Percentiles rank a stretch among this genome's conserved stretches.
These are phyloP conservation scores for Hylaea fasciaria DNA, from an alignment of 2,888 invertebrate genomes.

Conservation along the genomic window DNA sequence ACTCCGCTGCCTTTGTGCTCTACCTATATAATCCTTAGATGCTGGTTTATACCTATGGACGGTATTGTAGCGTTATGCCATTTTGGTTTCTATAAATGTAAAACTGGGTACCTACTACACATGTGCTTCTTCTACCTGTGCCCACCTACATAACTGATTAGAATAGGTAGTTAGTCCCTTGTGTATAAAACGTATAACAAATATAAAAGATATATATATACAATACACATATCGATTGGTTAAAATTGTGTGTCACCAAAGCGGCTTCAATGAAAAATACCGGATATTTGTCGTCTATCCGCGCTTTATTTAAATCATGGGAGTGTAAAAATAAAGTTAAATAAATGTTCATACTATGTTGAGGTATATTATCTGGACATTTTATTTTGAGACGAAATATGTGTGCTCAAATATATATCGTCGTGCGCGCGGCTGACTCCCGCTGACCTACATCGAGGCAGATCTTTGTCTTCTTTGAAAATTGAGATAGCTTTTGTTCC, in stretches of 20 bases:
- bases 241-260: constrained; percentile 8
- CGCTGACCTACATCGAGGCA: constrained; percentile 47
- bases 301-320: constrained; percentile 2
- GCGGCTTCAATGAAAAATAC: neutral
- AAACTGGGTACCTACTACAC: no score
- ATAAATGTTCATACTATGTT: constrained; percentile 8
- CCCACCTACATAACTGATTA: no score
- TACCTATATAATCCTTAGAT: constrained; percentile 24
- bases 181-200: no score
- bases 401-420: constrained; percentile 50
- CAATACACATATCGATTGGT: constrained; percentile 1
- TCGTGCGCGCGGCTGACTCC: constrained; percentile 44
- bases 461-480: constrained; percentile 44
- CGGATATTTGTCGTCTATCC: constrained; percentile 8
- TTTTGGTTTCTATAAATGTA: neutral
- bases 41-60: constrained; percentile 7
- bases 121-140: no score
- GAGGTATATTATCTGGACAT: constrained; percentile 1
- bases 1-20: constrained; percentile 53
- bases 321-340: constrained; percentile 2
- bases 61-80: neutral
- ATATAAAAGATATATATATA: no score
- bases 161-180: no score
- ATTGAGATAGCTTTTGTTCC: constrained; percentile 27
- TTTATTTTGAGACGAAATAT: constrained; percentile 47